Conservation (phyloP, 2,797 vertebrate genomes). For the Margarornis squamiger region DNA sequence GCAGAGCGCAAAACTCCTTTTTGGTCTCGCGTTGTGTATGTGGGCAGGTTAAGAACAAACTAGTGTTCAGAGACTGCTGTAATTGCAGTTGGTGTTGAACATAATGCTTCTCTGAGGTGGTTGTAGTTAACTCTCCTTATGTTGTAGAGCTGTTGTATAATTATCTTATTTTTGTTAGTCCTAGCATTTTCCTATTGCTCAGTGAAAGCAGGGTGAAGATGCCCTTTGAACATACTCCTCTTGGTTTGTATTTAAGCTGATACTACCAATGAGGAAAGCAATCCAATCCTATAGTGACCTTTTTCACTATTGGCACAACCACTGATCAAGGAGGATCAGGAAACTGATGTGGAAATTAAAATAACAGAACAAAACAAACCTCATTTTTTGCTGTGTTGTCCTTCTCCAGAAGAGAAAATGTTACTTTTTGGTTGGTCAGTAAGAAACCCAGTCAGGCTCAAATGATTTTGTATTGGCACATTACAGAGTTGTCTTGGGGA, state of each 20-base stretch:
- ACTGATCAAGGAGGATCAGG: not conserved
- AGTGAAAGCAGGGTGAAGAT: not conserved
- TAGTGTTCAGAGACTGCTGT: not conserved
- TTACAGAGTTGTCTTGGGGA: not conserved
- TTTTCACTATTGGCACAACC: not conserved
- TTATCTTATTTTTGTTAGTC: not conserved
- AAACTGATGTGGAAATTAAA: not conserved
- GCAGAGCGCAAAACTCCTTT: not conserved
- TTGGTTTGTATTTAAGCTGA: not conserved
- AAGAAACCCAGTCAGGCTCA: not conserved
- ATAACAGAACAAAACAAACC: not conserved
- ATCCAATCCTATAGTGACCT: fast-evolving
- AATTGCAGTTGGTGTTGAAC: not conserved
- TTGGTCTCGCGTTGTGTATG: not conserved
- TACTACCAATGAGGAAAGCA: not conserved
- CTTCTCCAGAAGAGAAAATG: not conserved
- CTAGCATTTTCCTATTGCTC: not conserved
- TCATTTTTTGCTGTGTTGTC: not conserved
- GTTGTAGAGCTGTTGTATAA: not conserved
- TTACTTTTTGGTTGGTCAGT: not conserved
- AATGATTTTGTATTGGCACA: not conserved
- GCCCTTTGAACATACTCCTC: not conserved
- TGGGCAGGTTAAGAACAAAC: constrained; percentile 18
- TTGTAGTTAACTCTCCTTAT: not conserved
- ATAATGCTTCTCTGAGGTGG: not conserved